Evolutionary conservation across 2,797 vertebrate genomes (phyloP).

Genomic region (Notamacropus eugenii): DNA sequence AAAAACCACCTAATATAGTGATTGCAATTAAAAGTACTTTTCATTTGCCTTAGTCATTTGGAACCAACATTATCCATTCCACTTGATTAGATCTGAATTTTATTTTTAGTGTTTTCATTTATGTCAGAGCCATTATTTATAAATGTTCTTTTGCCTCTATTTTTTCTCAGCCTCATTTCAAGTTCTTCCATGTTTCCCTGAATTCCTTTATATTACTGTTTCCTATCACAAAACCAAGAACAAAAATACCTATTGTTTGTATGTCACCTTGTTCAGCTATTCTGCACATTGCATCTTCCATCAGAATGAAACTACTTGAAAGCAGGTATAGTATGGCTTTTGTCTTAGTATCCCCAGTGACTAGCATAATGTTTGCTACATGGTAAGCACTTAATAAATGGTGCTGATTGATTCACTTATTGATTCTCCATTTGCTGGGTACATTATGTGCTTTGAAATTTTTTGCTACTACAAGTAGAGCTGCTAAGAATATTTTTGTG

Average conservation of each 20-base stretch:
- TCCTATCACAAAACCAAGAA: not conserved
- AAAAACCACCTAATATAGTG: not conserved
- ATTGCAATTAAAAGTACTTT: not conserved
- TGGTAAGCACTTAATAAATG: not conserved
- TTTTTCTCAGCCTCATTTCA: not conserved
- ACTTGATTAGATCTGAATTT: not conserved
- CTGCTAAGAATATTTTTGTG: not conserved
- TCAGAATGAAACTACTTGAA: not conserved
- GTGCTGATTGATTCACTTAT: not conserved
- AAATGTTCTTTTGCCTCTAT: not conserved
- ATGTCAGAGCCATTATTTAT: not conserved
- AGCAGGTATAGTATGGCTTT: not conserved
- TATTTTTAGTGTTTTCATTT: not conserved
- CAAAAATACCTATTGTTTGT: not conserved
- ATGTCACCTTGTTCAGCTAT: not conserved
- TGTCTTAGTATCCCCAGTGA: not conserved
- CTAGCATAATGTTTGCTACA: not conserved
- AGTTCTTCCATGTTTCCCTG: not conserved
- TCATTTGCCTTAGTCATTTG: not conserved
- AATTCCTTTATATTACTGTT: not conserved
- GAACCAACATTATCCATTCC: not conserved
- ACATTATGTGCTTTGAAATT: not conserved
- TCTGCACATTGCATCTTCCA: not conserved
- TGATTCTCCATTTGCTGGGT: not conserved
- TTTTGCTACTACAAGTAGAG: not conserved